Percentiles rank a stretch among this genome's conserved stretches.
Evolutionary conservation across 2,113 vertebrate species (phyloP).

Genomic region (Melanocharis versteri): DNA sequence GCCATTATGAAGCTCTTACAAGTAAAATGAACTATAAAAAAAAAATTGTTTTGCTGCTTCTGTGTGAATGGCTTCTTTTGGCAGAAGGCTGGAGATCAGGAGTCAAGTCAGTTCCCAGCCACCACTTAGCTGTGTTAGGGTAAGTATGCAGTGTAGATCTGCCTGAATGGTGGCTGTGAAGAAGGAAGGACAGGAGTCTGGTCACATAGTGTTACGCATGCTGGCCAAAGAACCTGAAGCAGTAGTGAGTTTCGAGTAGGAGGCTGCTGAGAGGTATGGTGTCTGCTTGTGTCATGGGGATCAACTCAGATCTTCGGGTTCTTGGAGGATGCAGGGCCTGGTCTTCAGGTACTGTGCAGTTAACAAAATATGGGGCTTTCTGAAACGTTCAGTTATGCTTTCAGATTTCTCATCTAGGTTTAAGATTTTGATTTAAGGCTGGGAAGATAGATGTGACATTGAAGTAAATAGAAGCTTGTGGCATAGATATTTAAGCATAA

Average conservation of each 20-base stretch:
- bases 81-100: not conserved
- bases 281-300: fast-evolving
- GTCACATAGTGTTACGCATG: fast-evolving
- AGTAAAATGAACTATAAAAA: not conserved
- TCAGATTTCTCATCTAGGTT: not conserved
- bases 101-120: not conserved
- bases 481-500: not conserved
- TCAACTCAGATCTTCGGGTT: not conserved
- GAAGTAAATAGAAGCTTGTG: not conserved
- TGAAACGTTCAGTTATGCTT: not conserved
- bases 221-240: not conserved
- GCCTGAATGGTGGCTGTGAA: not conserved
- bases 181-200: not conserved
- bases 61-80: not conserved
- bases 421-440: not conserved
- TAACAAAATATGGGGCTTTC: not conserved
- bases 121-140: not conserved
- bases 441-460: not conserved
- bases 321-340: not conserved
- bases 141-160: not conserved
- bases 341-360: not conserved
- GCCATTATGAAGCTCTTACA: not conserved
- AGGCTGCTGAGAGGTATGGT: not conserved
- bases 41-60: not conserved
- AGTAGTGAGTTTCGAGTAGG: not conserved